These are phyloP conservation scores for Dryoscopus gambensis DNA, from an alignment of 2,113 vertebrate genomes.

Conservation along the genomic window DNA sequence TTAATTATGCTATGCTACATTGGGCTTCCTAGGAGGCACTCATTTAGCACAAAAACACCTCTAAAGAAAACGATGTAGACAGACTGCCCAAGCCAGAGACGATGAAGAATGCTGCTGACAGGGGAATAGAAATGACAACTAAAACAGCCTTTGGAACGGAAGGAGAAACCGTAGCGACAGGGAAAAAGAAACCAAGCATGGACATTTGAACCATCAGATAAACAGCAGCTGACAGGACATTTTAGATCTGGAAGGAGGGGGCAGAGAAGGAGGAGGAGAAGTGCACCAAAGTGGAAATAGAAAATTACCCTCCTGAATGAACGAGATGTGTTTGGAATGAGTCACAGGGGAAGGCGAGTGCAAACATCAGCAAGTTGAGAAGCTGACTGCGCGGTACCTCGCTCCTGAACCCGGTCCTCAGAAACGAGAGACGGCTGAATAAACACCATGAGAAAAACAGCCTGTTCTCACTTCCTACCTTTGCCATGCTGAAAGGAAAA, in stretches of 20 bases:
- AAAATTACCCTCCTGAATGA: slow-evolving; percentile 66
- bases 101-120: slow-evolving; percentile 61
- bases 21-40: slow-evolving; percentile 72
- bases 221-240: slow-evolving; percentile 64
- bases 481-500: not conserved
- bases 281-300: slow-evolving; percentile 69
- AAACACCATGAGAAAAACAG: slow-evolving; percentile 18
- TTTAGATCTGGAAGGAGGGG: slow-evolving; percentile 53
- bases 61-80: slow-evolving; percentile 65
- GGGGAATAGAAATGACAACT: slow-evolving; percentile 59
- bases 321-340: slow-evolving; percentile 66
- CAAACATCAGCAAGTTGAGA: slow-evolving; percentile 65
- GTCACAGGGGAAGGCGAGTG: slow-evolving; percentile 65
- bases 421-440: slow-evolving; percentile 39
- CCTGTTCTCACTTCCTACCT: not conserved
- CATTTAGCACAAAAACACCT: slow-evolving; percentile 69
- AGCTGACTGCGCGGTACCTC: slow-evolving; percentile 51
- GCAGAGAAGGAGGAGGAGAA: slow-evolving; percentile 39
- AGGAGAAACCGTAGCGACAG: slow-evolving; percentile 27
- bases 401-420: not conserved
- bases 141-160: slow-evolving; percentile 57
- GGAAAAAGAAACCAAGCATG: slow-evolving; percentile 48
- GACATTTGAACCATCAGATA: slow-evolving; percentile 67
- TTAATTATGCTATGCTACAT: slow-evolving; percentile 71
- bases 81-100: slow-evolving; percentile 52